Conservation (phyloP, 2,888 invertebrate species). For the Deilephila elpenor region DNA sequence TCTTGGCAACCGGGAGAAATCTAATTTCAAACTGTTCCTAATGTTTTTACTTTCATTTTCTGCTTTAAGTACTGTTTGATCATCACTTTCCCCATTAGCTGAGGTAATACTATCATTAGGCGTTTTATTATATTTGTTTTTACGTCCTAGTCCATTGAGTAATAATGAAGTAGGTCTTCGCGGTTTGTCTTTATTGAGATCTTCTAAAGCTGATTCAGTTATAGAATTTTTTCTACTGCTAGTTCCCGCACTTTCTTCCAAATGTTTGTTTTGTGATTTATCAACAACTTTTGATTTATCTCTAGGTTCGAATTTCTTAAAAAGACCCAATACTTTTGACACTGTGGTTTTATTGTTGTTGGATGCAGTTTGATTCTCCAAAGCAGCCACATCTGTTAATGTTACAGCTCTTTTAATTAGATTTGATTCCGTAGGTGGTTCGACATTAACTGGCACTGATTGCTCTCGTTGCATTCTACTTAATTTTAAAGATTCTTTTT, state of each 20-base stretch:
- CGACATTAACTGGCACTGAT: conserved; percentile 84
- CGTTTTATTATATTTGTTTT: conserved; percentile 78
- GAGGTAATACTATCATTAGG: conserved; percentile 72
- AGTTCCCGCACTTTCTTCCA: conserved; percentile 47
- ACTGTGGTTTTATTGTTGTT: conserved; percentile 87
- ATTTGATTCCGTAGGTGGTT: conserved; percentile 86
- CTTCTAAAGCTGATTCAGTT: conserved; percentile 51
- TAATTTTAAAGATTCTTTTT: conserved; percentile 73
- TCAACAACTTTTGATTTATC: conserved; percentile 70
- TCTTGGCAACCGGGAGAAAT: conserved; percentile 85
- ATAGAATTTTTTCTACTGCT: conserved; percentile 50
- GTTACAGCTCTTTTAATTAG: conserved; percentile 90
- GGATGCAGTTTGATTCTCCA: conserved; percentile 61
- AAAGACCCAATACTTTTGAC: conserved; percentile 90
- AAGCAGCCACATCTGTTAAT: conserved; percentile 86
- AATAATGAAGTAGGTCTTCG: conserved; percentile 83
- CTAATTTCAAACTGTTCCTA: conserved; percentile 85
- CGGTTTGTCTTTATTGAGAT: conserved; percentile 70
- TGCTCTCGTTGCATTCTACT: conserved; percentile 87
- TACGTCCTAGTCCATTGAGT: conserved; percentile 82
- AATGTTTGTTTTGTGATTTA: conserved; percentile 56
- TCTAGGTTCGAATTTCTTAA: conserved; percentile 89
- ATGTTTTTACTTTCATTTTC: conserved; percentile 67
- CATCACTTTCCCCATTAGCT: conserved; percentile 56
- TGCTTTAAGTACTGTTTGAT: conserved; percentile 60